Conservation (phyloP, 1,140 invertebrate species). For the Drosophila yakuba region DNA sequence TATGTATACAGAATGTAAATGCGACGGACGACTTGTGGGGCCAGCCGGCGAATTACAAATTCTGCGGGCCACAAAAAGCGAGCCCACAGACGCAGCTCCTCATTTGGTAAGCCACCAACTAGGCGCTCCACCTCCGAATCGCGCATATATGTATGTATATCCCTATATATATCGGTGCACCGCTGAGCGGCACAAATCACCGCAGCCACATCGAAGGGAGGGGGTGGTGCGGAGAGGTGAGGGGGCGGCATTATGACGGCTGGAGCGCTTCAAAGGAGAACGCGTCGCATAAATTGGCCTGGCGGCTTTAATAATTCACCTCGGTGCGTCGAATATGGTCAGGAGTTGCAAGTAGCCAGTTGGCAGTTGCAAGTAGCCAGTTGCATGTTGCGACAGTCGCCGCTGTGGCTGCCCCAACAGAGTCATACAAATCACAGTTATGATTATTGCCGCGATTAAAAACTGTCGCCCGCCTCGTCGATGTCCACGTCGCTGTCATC, state of each 20-base stretch:
- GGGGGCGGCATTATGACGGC: slow-evolving; percentile 66
- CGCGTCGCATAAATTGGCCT: slow-evolving; percentile 76
- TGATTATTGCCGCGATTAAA: slow-evolving; percentile 82
- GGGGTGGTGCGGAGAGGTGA: neutral
- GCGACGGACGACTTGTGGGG: slow-evolving; percentile 62
- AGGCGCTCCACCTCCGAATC: slow-evolving; percentile 49
- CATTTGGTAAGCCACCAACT: slow-evolving; percentile 80
- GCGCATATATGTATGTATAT: slow-evolving; percentile 1
- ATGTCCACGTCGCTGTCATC: slow-evolving; percentile 22
- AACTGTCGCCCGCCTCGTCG: slow-evolving; percentile 65
- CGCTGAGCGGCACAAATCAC: slow-evolving; percentile 59
- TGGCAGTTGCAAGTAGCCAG: slow-evolving; percentile 6
- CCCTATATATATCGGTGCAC: slow-evolving; percentile 31
- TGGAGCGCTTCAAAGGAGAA: slow-evolving; percentile 59
- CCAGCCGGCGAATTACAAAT: slow-evolving; percentile 66
- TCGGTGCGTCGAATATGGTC: slow-evolving; percentile 64
- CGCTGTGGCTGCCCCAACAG: slow-evolving; percentile 58
- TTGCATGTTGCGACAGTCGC: slow-evolving; percentile 31
- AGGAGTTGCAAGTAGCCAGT: slow-evolving; percentile 31
- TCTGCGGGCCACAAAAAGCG: slow-evolving; percentile 51
- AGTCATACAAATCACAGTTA: slow-evolving; percentile 83
- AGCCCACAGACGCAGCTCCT: slow-evolving; percentile 45
- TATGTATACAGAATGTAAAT: slow-evolving; percentile 77
- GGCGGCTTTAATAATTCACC: slow-evolving; percentile 79
- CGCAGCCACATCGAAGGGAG: slow-evolving; percentile 16